These are phyloP conservation scores for Radopholus similis DNA, from an alignment of 1,140 invertebrate species.

Conservation along the genomic window DNA sequence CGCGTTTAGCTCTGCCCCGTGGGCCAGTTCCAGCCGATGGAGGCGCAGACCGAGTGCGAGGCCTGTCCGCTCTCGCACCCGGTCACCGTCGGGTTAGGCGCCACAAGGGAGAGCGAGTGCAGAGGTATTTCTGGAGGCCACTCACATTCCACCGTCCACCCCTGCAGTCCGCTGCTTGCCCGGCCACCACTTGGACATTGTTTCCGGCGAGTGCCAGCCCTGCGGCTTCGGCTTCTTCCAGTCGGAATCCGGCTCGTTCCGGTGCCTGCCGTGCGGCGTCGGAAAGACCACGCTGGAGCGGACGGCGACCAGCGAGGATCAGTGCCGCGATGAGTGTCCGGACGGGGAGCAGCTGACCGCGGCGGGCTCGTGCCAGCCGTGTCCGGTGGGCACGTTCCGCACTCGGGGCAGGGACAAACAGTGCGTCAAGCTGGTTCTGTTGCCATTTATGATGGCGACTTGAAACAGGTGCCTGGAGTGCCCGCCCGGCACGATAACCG, in stretches of 20 bases:
- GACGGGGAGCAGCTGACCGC: constrained; percentile 69
- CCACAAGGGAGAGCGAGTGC: constrained; percentile 69
- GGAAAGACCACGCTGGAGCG: constrained; percentile 85
- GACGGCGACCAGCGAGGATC: constrained; percentile 68
- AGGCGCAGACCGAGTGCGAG: constrained; percentile 77
- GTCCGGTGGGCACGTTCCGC: constrained; percentile 82
- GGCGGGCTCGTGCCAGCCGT: constrained; percentile 80
- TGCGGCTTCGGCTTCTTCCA: constrained; percentile 93
- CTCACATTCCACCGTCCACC: no score
- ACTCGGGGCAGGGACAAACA: constrained; percentile 79
- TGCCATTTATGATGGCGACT: no score
- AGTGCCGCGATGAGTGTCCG: constrained; percentile 67
- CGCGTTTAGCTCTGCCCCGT: constrained; percentile 71
- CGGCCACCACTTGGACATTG: constrained; percentile 53
- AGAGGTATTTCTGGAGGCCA: constrained; percentile 67
- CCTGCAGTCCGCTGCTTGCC: constrained; percentile 60
- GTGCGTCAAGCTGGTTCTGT: no score
- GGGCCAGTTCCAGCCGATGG: constrained; percentile 87
- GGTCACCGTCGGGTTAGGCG: constrained; percentile 20
- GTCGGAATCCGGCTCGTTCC: constrained; percentile 81
- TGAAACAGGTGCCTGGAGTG: no score
- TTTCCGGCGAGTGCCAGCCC: constrained; percentile 75
- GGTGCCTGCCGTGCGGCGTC: constrained; percentile 79
- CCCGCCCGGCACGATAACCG: constrained; percentile 81
- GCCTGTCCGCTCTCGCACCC: constrained; percentile 11